Base-by-base conservation (phyloP, 2,113 vertebrate species). In the Caracal caracal region DNA sequence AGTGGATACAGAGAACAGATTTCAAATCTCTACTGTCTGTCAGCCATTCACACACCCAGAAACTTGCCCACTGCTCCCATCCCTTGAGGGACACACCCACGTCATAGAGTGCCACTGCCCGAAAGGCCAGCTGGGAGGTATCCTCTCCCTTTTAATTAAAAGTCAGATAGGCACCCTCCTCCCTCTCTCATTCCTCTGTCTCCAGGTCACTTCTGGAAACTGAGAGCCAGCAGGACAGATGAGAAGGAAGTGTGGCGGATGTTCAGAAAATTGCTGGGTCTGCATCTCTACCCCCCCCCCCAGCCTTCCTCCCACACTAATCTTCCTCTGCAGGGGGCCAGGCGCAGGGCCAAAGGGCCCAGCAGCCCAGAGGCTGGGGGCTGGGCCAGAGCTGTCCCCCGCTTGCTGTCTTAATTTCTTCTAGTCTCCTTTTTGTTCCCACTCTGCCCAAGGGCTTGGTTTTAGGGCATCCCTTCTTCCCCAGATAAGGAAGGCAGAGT, bases 121-220 rank as follows among this genome's bases (percentile, higher is more conserved):
- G 3, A 35, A 51, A 88, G 53, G 59, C 65, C 51, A 26, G 80
- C 47, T 16, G 80, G 76, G 92, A 90, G 40, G 53, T 40, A 24
- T 37, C 81, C 90, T 35, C 51, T 61, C 13, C 70, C 61, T 78
- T 88, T 88, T 93, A 96, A 97, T 97, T 95, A 96, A 87, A 93
- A 96, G 66, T 35, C 76, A 78, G 90, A 68, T 53, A 6, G 73
- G 56, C 19, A 1, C 73, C 63, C 47, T 90, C 88, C 95, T 90
- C 76, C 81, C 89, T 59, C 19, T 3, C 56, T 81, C 92, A 87
- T 68, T 91, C 92, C n/a, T 97, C 40, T 90, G 82, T 85, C 35
- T 43, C 84, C 73, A 70, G 85, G 75, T 81, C 89, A 90, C 80
- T 95, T 76, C 65, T 83, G 56, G 88, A 90, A 63, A 47, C 43